phyloP scores from a whole-genome alignment of 2,888 invertebrate genomes.

The Plusia festucae region DNA sequence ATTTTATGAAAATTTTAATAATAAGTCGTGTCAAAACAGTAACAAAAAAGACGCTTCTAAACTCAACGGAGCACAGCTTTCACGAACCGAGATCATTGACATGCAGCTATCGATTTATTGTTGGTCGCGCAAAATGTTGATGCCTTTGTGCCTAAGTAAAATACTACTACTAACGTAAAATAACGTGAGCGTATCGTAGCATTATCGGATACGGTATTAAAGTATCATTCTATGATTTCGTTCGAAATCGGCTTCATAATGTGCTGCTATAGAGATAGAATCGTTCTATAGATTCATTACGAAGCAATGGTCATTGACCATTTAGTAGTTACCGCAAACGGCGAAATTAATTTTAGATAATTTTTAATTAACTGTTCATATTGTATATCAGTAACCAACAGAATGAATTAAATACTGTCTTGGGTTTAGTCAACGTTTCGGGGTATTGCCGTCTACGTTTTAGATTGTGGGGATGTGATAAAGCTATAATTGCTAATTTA shows the following conservation, averaged over 20 bases:
- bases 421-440: neutral
- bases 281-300: neutral
- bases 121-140: constrained; percentile 57
- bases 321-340: neutral
- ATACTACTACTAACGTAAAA: constrained; percentile 5
- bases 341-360: neutral
- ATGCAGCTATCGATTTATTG: constrained; percentile 66
- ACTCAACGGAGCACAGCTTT: constrained; percentile 60
- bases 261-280: too few species aligned
- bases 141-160: constrained; percentile 30
- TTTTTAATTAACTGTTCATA: neutral
- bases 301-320: neutral
- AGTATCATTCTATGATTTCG: constrained; percentile 1
- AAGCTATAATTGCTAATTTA: constrained; percentile 17
- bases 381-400: neutral
- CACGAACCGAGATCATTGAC: constrained; percentile 64
- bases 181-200: constrained; percentile 14
- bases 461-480: constrained; percentile 16
- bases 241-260: neutral
- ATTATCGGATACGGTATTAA: constrained; percentile 12
- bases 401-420: neutral
- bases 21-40: neutral
- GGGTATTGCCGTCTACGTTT: neutral
- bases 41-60: constrained; percentile 19
- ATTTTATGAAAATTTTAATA: neutral